Evolutionary conservation across 2,113 vertebrate genomes (phyloP).

Genomic region (Salminus brasiliensis): DNA sequence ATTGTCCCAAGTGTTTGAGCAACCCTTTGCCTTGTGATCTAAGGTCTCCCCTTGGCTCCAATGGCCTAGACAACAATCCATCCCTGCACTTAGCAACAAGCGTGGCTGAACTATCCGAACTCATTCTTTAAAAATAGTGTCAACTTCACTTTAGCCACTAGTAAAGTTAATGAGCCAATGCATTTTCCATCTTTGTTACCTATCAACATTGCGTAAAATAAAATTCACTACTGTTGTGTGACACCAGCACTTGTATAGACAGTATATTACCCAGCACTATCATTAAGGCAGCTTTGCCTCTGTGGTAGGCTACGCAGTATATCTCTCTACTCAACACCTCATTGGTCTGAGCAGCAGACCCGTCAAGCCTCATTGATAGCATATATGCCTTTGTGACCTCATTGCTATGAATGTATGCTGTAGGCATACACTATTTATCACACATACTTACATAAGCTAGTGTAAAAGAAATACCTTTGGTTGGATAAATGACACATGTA

Average conservation of each 20-base stretch:
- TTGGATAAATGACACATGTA: background rate
- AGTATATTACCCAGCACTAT: background rate
- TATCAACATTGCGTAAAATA: background rate
- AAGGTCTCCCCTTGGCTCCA: no score
- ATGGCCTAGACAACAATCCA: no score
- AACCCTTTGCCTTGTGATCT: no score
- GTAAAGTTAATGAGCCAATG: no score
- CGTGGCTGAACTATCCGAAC: no score
- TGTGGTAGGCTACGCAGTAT: background rate
- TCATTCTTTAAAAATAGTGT: no score
- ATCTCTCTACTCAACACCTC: constrained; percentile 12
- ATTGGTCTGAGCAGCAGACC: constrained; percentile 26
- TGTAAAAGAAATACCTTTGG: background rate
- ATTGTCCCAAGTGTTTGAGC: no score
- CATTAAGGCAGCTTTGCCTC: background rate
- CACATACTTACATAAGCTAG: background rate
- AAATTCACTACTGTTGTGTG: background rate
- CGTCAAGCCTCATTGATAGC: constrained; percentile 23
- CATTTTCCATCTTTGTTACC: no score
- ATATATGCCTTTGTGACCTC: background rate
- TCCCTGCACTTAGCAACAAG: no score
- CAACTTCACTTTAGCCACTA: no score
- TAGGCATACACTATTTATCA: constrained; percentile 17
- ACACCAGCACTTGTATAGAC: background rate
- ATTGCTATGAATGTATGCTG: constrained; percentile 28